Conservation (phyloP, 2,113 vertebrate species). For the Struthio camelus region DNA sequence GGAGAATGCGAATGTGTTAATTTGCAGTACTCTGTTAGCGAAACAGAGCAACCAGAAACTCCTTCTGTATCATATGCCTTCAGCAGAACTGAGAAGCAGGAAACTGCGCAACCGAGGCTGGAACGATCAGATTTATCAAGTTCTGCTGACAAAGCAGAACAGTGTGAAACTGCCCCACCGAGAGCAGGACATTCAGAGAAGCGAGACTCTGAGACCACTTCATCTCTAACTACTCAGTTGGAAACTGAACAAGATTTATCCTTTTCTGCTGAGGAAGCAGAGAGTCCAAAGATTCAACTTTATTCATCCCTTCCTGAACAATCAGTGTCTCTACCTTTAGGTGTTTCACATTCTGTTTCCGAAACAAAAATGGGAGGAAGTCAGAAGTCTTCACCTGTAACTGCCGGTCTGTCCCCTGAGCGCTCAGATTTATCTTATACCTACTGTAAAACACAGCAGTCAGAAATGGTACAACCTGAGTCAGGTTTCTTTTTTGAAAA, state of each 20-base stretch:
- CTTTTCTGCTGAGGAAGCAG: background rate
- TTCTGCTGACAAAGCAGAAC: background rate
- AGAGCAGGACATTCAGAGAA: background rate
- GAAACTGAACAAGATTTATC: background rate
- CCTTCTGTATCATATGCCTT: background rate
- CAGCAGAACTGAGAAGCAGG: background rate
- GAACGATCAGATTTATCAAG: background rate
- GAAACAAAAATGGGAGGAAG: conserved; percentile 4
- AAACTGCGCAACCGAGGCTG: background rate
- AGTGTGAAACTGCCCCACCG: accelerated
- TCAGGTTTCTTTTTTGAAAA: conserved; percentile 6
- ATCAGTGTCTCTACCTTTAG: background rate
- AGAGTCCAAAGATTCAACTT: background rate
- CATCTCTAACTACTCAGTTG: background rate
- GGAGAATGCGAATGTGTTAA: background rate
- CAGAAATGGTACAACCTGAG: conserved; percentile 40
- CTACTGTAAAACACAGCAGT: background rate
- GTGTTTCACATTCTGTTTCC: background rate
- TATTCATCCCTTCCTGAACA: conserved; percentile 24
- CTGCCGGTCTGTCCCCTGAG: background rate
- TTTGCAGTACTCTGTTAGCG: background rate
- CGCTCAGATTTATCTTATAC: background rate
- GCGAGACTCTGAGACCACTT: background rate
- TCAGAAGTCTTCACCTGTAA: background rate
- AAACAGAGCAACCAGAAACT: background rate